Evolutionary conservation across 2,113 vertebrate species (phyloP), one percentile per base, ranked within the genome.

Genomic region (Cranoglanis bouderius): DNA sequence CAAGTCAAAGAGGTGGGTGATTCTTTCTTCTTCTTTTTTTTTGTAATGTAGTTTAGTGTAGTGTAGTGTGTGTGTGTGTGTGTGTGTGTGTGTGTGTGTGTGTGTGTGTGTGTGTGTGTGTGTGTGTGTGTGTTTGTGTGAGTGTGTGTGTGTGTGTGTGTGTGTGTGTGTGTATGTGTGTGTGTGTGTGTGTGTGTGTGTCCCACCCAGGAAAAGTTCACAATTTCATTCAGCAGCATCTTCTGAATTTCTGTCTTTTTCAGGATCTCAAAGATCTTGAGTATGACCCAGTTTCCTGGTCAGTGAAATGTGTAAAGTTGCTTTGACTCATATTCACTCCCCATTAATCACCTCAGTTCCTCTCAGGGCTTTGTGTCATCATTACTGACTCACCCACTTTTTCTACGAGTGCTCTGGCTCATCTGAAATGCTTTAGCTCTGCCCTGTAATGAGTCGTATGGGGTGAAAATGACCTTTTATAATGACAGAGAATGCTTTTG

Each of bases 321-420:
- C 59, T 89, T 74, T 88, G 86, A 67, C 75, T 90, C 81, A 26
- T 65, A 80, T 89, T 89, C 85, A 85, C 32, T 74, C 53, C 84
- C 75, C 86, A 89, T 90, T 91, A 88, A 91, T 90, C 88, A 92
- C 86, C 80, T 84, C 55, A 43, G 84, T 88, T 88, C 72, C 89
- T 90, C 63, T 85, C 84, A 84, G 86, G 78, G 84, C 70, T 86
- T 89, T 59, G 70, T 86, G 84, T 89, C 86, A 84, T 89, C 88
- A 89, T 89, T 88, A 90, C 86, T 90, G 65, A 89, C 85, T 84
- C 90, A 89, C 74, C 82, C 78, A 86, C 86, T 72, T 86, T 84
- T 67, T 89, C 89, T 88, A 19, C 0, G 24, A 87, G 82, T 61
- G 49, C 83, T 67, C 87, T 72, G 38, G 70, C 89, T 88, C 88